A percentile compares a stretch with the other conserved stretches of the same genome.
phyloP scores from a whole-genome alignment of 2,888 invertebrate genomes.

The Meiosimyza platycephala region DNA sequence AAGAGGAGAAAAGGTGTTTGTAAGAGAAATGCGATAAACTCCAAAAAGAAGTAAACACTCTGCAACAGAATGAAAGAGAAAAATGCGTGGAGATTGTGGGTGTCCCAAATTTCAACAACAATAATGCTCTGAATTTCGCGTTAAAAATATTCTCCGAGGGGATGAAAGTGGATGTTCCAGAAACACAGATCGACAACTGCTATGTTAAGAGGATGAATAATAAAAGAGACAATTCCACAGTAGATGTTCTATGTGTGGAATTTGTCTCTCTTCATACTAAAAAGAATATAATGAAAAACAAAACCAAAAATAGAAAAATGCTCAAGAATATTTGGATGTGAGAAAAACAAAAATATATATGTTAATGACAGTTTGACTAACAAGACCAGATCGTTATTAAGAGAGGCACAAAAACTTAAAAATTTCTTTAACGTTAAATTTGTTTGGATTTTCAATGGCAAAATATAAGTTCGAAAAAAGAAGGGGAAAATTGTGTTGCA shows the following conservation, averaged over 20 bases:
- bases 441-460: too few species aligned
- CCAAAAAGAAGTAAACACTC: too few species aligned
- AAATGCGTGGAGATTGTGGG: too few species aligned
- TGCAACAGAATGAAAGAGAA: too few species aligned
- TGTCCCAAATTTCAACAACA: background rate
- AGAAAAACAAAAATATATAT: background rate
- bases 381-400: background rate
- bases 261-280: background rate
- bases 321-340: background rate
- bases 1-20: too few species aligned
- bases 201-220: background rate
- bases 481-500: too few species aligned
- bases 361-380: conserved; percentile 2
- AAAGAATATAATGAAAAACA: conserved; percentile 4
- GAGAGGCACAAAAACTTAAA: background rate
- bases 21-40: too few species aligned
- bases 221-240: background rate
- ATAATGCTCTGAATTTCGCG: background rate
- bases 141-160: background rate
- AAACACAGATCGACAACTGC: background rate
- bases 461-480: too few species aligned
- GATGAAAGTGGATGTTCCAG: background rate
- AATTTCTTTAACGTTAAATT: conserved; percentile 6
- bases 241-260: background rate
- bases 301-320: too few species aligned